Base-by-base conservation (phyloP, 2,113 vertebrate genomes). In the Apeltes quadracus region DNA sequence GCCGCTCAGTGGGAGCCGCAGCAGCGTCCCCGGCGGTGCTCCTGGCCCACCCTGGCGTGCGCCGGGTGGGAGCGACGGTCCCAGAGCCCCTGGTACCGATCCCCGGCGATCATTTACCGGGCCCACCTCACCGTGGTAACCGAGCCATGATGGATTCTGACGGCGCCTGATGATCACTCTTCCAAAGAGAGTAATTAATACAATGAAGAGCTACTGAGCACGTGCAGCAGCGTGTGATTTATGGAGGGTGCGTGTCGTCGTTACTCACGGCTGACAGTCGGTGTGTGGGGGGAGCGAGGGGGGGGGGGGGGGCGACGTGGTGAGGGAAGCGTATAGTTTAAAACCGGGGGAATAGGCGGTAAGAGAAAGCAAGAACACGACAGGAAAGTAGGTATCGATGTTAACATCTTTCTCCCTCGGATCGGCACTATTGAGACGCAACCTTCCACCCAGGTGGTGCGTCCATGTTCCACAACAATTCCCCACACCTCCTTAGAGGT, bases 161-260 rank as follows among this genome's bases (percentile, higher is more conserved):
- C 53, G 93, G 90, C 89, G 86, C 89, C n/a, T 87, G 93, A 97
- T 97, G 95, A 97, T 96, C 93, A 94, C 93, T 97, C 95, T 95
- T 96, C 95, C 95, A 96, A 96, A 95, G 94, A 96, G 94, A 94
- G 91, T 95, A 95, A 97, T 97, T 96, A 95, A 96, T 96, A 95
- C 93, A 96, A 95, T 92, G 90, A 96, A 94, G 93, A 90, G 87
- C 92, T 92, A 85, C 89, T 94, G 94, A 92, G 90, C 90, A 78
- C 77, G 91, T 95, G 92, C 94, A 87, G 87, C 84, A 91, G 91
- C 58, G 72, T 80, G 71, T 90, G 91, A 91, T 93, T 89, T 88
- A 92, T 94, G 84, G 86, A 89, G 87, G 66, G 83, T 84, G 84
- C 64, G 61, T 67, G 81, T 76, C 86, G 72, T 94, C 92, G 86